Evolutionary conservation across 1,140 invertebrate genomes (phyloP).

Genomic region (Platyscapa corneri): DNA sequence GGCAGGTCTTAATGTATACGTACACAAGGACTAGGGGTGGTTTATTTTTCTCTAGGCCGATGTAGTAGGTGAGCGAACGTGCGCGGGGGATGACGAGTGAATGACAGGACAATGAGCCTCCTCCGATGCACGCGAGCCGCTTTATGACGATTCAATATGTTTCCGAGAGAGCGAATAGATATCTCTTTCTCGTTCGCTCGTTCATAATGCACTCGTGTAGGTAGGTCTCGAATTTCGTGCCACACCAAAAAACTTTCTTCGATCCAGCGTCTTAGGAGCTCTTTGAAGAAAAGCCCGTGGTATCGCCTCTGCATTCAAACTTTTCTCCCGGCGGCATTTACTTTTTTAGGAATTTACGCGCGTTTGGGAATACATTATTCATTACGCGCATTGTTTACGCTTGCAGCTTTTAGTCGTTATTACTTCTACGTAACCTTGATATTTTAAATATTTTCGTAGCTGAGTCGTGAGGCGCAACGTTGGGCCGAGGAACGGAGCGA

Average conservation of each 20-base stretch:
- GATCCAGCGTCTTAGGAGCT: background rate
- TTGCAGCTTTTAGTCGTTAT: background rate
- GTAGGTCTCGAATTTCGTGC: conserved; percentile 66
- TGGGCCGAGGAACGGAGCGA: no score
- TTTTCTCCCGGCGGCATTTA: background rate
- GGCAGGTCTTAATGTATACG: conserved; percentile 28
- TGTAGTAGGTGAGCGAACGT: conserved; percentile 51
- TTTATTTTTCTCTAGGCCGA: conserved; percentile 68
- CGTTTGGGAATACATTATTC: no score
- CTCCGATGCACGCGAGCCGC: conserved; percentile 70
- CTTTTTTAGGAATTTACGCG: background rate
- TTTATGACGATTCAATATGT: conserved; percentile 75
- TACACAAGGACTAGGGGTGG: conserved; percentile 70
- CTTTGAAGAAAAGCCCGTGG: background rate
- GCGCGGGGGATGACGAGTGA: conserved; percentile 73
- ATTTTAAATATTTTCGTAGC: background rate
- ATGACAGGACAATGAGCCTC: conserved; percentile 74
- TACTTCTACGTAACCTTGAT: background rate
- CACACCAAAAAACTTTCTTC: conserved; percentile 17
- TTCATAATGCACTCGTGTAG: conserved; percentile 58
- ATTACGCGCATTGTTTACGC: background rate
- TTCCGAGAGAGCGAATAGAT: background rate
- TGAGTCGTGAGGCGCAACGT: background rate
- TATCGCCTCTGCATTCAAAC: background rate
- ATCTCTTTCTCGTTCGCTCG: background rate